These are phyloP conservation scores for Euplagia quadripunctaria DNA, from an alignment of 2,888 invertebrate species.

Conservation along the genomic window DNA sequence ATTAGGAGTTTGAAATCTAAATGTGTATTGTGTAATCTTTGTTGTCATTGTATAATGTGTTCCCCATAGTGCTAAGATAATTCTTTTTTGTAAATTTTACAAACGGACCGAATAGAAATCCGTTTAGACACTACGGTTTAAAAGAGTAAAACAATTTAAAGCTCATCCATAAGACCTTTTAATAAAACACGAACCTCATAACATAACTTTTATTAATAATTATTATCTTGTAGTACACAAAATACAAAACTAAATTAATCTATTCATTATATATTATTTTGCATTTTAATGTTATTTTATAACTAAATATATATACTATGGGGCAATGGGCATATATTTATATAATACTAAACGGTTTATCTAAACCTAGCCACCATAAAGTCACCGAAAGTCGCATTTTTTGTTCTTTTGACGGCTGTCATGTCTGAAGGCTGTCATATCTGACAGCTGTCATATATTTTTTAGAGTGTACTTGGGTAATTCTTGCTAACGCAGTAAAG, in stretches of 20 bases:
- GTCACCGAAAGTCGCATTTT: not conserved
- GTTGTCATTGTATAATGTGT: too few relatives aligned
- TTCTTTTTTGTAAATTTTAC: too few relatives aligned
- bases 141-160: too few relatives aligned
- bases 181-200: conserved; percentile 37
- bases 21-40: too few relatives aligned
- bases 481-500: conserved; percentile 28
- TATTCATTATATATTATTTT: conserved; percentile 47
- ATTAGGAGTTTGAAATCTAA: too few relatives aligned
- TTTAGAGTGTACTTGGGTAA: not conserved
- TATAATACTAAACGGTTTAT: conserved; percentile 14
- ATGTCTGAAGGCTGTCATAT: conserved; percentile 11
- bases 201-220: conserved; percentile 54
- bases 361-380: not conserved
- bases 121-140: too few relatives aligned
- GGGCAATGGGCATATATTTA: conserved; percentile 16
- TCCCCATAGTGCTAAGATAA: too few relatives aligned
- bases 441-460: conserved; percentile 9
- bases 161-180: too few relatives aligned
- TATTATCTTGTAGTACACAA: conserved; percentile 66
- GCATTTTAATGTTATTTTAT: conserved; percentile 39
- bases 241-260: conserved; percentile 78
- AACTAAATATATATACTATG: conserved; percentile 32
- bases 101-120: too few relatives aligned
- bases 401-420: conserved; percentile 2